Base-by-base conservation (phyloP, 1,140 invertebrate species). In the Heliconius hewitsoni region DNA sequence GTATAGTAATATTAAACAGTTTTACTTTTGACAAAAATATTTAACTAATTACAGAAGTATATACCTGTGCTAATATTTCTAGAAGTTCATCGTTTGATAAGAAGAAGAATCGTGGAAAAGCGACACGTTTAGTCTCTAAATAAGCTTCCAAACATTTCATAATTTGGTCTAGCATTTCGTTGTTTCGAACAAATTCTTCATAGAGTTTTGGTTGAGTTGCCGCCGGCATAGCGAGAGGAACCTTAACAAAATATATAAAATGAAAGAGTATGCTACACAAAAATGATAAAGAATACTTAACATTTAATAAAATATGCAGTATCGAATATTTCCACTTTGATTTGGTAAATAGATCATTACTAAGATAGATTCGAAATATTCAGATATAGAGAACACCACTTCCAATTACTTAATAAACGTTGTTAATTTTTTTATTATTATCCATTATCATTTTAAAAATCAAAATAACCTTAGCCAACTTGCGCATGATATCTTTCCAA, bases 81-180 rank as follows among this genome's bases (percentile, higher is more conserved):
- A 99, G 94, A 23, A 99, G 94, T 89, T 99, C 98, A 84, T 98
- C 98, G 92, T 99, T 99, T 1, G 98, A 99, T 34, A 99, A 94
- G 91, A 99, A 99, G 94, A 99, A 99, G 94, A 99, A 96, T 71
- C 98, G 95, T 34, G 98, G 98, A 93, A 99, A 99, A 9, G 97
- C 97, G 3, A 98, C 96, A 71, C 98, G 95, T 90, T 99, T 99
- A 23, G 98, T 98, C 93, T 99, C 97, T 72, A 98, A 90, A 88
- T 98, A 98, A 1, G 97, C 97, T 88, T 97, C 97, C 9, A 97
- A 91, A 76, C 97, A 97, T 86, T 98, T 98, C 93, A 98, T 96
- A 71, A 98, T 97, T 86, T 97, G 96, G 85, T 97, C 98, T 9
- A 98, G 90, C 83, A 97, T 95, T 76, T 96, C 95, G 90, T 98